Conservation (phyloP, 2,888 invertebrate genomes). For the Dicyrtomina minuta region DNA sequence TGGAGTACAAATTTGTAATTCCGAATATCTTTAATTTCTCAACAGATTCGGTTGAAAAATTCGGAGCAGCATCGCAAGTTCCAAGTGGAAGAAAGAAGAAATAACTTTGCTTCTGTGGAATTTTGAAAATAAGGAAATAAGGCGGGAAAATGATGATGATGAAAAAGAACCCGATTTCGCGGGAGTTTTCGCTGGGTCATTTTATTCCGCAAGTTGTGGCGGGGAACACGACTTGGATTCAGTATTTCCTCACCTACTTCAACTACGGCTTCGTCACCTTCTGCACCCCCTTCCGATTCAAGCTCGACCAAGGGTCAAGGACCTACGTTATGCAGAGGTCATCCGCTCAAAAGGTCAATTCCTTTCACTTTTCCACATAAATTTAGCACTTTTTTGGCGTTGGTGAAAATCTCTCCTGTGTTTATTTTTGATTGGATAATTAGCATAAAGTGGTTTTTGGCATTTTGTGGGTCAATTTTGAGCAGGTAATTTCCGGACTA, state of each 20-base stretch:
- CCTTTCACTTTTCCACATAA: neutral
- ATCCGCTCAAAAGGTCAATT: conserved; percentile 10
- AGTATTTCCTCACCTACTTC: conserved; percentile 17
- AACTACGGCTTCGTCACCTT: conserved; percentile 10
- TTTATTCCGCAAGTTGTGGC: conserved; percentile 27
- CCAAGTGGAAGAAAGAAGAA: no score
- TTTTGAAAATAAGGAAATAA: no score
- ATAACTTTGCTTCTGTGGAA: no score
- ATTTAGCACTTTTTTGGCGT: neutral
- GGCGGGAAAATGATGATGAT: no score
- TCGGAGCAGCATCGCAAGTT: no score
- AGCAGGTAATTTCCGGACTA: no score
- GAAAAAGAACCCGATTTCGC: conserved; percentile 23
- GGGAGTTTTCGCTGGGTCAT: conserved; percentile 20
- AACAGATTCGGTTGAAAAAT: no score
- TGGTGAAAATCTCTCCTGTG: no score
- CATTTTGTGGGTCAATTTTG: neutral
- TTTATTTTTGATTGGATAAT: no score
- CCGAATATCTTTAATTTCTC: no score
- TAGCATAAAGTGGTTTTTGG: neutral
- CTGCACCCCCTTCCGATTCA: conserved; percentile 24
- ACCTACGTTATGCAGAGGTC: conserved; percentile 9
- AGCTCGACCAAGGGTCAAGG: neutral
- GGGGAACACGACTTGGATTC: conserved; percentile 12
- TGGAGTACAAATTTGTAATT: no score